phyloP scores from a whole-genome alignment of 2,113 vertebrate genomes.

The Setophaga coronata region DNA sequence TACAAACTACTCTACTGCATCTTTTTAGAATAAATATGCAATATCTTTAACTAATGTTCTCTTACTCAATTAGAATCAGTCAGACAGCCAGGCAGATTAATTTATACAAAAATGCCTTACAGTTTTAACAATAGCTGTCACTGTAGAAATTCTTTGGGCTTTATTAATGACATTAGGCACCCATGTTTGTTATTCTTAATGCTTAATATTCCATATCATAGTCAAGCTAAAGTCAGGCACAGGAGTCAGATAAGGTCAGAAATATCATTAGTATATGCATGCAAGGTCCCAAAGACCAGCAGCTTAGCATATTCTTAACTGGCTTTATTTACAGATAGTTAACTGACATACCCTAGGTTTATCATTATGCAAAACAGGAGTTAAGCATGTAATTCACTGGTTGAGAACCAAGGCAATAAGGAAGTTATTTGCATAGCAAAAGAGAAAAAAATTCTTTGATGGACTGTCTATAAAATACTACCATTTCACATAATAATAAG shows the following conservation, averaged over 20 bases:
- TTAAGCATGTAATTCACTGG: not conserved
- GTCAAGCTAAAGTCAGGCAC: not conserved
- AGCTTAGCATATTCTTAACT: not conserved
- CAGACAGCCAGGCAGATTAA: not conserved
- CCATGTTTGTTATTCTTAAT: not conserved
- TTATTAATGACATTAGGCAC: not conserved
- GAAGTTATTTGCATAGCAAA: conserved; percentile 3
- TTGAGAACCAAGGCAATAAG: not conserved
- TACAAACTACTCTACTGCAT: not conserved
- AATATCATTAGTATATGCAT: not conserved
- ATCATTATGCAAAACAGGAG: not conserved
- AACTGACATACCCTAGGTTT: not conserved
- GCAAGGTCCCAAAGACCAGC: not conserved
- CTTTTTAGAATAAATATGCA: not conserved
- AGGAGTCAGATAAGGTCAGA: not conserved
- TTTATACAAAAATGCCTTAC: not conserved
- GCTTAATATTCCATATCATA: not conserved
- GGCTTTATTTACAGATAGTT: not conserved
- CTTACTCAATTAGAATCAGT: not conserved
- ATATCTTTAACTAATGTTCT: not conserved
- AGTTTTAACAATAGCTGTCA: conserved; percentile 1
- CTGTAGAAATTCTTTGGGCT: not conserved
- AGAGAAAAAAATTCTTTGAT: not conserved
- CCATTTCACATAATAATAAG: not conserved
- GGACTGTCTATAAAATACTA: not conserved